Evolutionary conservation across 2,113 vertebrate species (phyloP), one percentile per base, ranked within the genome.

Genomic region (Reinhardtius hippoglossoides): DNA sequence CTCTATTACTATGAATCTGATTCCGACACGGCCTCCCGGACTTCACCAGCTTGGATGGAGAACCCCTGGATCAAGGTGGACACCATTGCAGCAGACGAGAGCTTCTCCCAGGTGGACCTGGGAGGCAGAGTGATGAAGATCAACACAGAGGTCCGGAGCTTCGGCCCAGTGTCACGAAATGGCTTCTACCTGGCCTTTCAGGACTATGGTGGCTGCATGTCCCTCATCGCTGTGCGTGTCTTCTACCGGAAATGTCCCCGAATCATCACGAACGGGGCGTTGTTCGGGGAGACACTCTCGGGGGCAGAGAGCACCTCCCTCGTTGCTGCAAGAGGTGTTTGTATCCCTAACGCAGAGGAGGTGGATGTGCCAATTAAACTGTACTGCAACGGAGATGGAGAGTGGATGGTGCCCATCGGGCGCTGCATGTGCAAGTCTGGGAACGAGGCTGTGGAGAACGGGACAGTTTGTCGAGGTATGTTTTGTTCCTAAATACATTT

Each of bases 161-260:
- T 99, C 0, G 98, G 98, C 0, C 98, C 98, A 0, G 97, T 99
- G 64, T 98, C 98, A 13, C 95, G 95, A 76, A 96, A 91, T 0
- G 98, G 98, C 57, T 99, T 99, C 92, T 99, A 99, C 89, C 89
- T 99, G 92, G 98, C 97, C 64, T 99, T 99, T 92, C 98, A 99
- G 94, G 98, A 99, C 94, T 99, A 99, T 0, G 98, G 98, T 0
- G 97, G 98, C 88, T 99, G 98, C 88, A 99, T 99, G 98, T 99
- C 98, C 5, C 95, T 99, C 74, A 99, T 99, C 0, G 97, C 98
- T 0, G 98, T 99, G 15, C 95, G 97, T 0, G 97, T 99, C 87
- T 99, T 98, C 92, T 99, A 99, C 92, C 95, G 98, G 60, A 99
- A 99, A 86, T 99, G 98, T 66, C 95, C 97, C 5, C 96, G 96